A percentile compares a stretch with the other conserved stretches of the same genome.
Evolutionary conservation across 2,797 vertebrate species (phyloP).

Genomic region (Poeciliopsis presidionis): DNA sequence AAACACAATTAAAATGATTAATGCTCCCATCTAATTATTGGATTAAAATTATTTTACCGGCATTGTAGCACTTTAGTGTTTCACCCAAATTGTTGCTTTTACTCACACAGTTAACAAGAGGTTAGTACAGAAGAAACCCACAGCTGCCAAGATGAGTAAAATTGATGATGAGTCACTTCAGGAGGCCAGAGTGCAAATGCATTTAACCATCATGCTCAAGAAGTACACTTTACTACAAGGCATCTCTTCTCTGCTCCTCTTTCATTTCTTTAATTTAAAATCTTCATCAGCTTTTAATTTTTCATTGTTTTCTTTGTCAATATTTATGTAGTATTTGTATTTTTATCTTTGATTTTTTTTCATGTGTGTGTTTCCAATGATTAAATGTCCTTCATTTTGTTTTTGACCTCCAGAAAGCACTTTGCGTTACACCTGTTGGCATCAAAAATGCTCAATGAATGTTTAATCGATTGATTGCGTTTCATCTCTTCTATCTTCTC

Average conservation of each 20-base stretch:
- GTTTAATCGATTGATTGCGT: not conserved
- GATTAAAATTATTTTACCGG: conserved; percentile 5
- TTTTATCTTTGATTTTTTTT: not conserved
- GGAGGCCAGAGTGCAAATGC: conserved; percentile 53
- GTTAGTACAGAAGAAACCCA: conserved; percentile 22
- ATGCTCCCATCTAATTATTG: conserved; percentile 1
- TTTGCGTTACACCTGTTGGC: not conserved
- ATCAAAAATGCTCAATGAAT: not conserved
- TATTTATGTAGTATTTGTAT: not conserved
- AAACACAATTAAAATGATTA: conserved; percentile 11
- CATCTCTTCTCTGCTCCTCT: conserved; percentile 22
- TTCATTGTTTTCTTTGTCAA: not conserved
- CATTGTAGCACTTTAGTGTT: conserved; percentile 25
- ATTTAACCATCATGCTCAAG: conserved; percentile 48
- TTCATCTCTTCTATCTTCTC: conserved; percentile 12
- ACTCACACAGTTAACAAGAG: conserved; percentile 33
- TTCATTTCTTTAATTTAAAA: not conserved
- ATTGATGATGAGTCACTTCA: conserved; percentile 66
- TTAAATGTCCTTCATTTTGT: not conserved
- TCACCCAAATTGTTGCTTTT: conserved; percentile 4
- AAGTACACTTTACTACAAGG: conserved; percentile 41
- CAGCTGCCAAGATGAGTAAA: conserved; percentile 54
- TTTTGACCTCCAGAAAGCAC: not conserved
- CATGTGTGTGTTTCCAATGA: not conserved
- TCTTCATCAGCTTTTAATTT: not conserved